These are phyloP conservation scores for Lithophane socia DNA, from an alignment of 2,888 invertebrate species.

Conservation along the genomic window DNA sequence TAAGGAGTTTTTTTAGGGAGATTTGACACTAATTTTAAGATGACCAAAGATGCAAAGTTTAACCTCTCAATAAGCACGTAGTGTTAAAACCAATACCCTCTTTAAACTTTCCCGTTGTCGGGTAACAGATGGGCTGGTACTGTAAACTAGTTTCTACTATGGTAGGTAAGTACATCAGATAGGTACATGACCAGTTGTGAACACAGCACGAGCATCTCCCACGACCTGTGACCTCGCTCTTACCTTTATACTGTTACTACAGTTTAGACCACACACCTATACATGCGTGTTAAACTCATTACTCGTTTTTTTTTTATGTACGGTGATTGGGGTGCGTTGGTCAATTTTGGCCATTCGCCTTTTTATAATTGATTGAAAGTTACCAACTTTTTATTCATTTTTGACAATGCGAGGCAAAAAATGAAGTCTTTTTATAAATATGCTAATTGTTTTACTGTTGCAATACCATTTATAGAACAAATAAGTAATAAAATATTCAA, in stretches of 20 bases:
- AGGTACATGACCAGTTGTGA: constrained; percentile 46
- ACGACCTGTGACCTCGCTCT: constrained; percentile 55
- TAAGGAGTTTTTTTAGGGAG: neutral
- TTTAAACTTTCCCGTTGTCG: constrained; percentile 17
- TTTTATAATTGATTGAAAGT: neutral
- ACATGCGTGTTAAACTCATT: constrained; percentile 19
- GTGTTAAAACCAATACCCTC: constrained; percentile 40
- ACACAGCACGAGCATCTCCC: constrained; percentile 53
- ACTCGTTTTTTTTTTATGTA: neutral
- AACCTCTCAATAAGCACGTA: neutral
- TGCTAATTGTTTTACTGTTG: constrained; percentile 59
- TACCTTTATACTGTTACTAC: constrained; percentile 51
- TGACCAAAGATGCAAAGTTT: neutral
- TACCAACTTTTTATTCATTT: neutral
- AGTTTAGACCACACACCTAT: constrained; percentile 52
- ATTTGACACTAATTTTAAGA: neutral
- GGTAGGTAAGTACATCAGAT: constrained; percentile 2
- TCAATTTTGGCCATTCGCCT: neutral
- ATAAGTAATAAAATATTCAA: constrained; percentile 64
- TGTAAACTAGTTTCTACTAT: constrained; percentile 49
- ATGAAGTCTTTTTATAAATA: constrained; percentile 21
- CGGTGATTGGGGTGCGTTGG: neutral
- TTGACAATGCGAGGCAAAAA: neutral
- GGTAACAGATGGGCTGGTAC: constrained; percentile 28
- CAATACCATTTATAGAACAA: constrained; percentile 58